phyloP scores from a whole-genome alignment of 2,113 vertebrate species.

The Antechinus stuartii region DNA sequence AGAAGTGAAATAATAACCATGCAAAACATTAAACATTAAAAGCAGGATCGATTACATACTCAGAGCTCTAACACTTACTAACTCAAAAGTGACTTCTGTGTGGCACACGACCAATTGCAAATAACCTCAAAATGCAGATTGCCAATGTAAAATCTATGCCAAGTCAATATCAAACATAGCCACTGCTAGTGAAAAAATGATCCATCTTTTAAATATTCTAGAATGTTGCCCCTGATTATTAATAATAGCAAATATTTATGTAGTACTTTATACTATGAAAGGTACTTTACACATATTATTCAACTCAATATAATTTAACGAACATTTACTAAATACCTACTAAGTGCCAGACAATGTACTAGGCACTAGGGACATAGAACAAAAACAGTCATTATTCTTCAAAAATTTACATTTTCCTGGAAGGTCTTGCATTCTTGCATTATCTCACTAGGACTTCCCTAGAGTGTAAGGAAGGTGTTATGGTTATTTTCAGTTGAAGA shows the following conservation, averaged over 20 bases:
- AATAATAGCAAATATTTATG: not conserved
- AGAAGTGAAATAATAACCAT: constrained; percentile 32
- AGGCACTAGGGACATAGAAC: not conserved
- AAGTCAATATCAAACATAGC: not conserved
- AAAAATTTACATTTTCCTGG: not conserved
- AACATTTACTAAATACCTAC: not conserved
- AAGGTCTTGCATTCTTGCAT: not conserved
- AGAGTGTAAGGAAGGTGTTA: not conserved
- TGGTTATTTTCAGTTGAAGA: not conserved
- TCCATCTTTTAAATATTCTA: not conserved
- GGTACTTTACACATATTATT: not conserved
- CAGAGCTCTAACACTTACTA: not conserved
- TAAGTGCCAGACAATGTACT: not conserved
- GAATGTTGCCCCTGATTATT: not conserved
- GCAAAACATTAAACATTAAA: constrained; percentile 24
- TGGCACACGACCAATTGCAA: not conserved
- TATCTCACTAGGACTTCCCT: not conserved
- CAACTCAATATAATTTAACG: not conserved
- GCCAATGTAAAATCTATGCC: not conserved
- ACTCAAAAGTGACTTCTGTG: constrained; percentile 29
- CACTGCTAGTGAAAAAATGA: not conserved
- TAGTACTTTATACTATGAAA: not conserved
- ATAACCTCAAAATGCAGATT: constrained; percentile 28
- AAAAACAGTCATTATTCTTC: not conserved
- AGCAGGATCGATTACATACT: constrained; percentile 6